phyloP scores from a whole-genome alignment of 1,140 invertebrate species.

The Carposina sasakii region DNA sequence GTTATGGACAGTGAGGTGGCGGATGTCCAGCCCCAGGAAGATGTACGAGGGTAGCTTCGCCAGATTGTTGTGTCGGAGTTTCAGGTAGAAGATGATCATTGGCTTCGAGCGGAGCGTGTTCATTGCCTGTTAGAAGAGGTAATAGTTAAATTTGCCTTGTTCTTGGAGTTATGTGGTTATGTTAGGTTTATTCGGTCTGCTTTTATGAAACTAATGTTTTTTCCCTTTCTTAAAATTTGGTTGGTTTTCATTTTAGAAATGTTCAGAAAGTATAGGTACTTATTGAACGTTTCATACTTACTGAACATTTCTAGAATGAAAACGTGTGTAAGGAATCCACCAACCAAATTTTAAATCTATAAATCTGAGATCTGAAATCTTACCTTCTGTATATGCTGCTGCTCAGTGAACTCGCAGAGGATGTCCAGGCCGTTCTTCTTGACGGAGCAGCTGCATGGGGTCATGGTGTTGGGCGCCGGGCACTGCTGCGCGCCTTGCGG shows the following conservation, averaged over 20 bases:
- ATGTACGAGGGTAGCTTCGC: constrained; percentile 88
- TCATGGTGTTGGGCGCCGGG: constrained; percentile 79
- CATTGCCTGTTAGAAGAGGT: constrained; percentile 77
- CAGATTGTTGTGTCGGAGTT: constrained; percentile 86
- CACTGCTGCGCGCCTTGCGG: constrained; percentile 77
- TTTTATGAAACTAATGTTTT: too few relatives aligned
- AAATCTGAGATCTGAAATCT: too few relatives aligned
- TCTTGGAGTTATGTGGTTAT: too few relatives aligned
- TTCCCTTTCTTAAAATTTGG: too few relatives aligned
- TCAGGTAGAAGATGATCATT: constrained; percentile 88
- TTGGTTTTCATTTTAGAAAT: too few relatives aligned
- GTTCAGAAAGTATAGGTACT: too few relatives aligned
- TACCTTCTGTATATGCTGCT: constrained; percentile 77
- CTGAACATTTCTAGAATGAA: too few relatives aligned
- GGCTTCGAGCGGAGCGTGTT: constrained; percentile 82
- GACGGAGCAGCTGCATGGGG: constrained; percentile 85
- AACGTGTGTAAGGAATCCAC: too few relatives aligned
- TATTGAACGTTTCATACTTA: too few relatives aligned
- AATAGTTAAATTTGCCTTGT: too few relatives aligned
- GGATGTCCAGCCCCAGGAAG: constrained; percentile 89
- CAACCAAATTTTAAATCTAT: too few relatives aligned
- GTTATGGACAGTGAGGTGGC: constrained; percentile 89
- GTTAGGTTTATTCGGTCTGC: too few relatives aligned
- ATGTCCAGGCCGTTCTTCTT: constrained; percentile 91
- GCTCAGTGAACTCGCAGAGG: constrained; percentile 87